A percentile compares a stretch with the other conserved stretches of the same genome.
Conservation (phyloP, 2,113 vertebrate species). For the Rhizomys pruinosus region DNA sequence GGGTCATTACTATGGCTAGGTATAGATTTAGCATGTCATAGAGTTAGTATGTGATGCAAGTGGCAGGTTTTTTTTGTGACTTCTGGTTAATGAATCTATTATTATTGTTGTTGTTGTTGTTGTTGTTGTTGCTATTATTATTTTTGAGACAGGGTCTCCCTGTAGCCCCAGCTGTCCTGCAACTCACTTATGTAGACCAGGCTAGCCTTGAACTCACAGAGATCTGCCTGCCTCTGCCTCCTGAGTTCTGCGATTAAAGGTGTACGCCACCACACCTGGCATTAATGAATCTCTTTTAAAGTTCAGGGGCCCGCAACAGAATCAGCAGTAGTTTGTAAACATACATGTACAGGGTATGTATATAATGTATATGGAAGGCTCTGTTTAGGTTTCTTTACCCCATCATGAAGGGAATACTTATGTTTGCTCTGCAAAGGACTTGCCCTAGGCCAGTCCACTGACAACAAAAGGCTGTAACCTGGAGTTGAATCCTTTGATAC, state of each 20-base stretch:
- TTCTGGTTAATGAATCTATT: not conserved
- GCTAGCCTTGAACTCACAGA: too few species aligned
- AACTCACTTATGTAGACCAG: too few species aligned
- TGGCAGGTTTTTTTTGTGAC: not conserved
- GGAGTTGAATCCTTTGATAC: constrained; percentile 15
- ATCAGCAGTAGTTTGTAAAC: not conserved
- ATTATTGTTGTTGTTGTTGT: too few species aligned
- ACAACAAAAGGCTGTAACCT: not conserved
- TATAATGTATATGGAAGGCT: not conserved
- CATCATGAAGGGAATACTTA: not conserved
- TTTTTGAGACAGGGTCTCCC: too few species aligned
- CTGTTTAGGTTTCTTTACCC: too few species aligned
- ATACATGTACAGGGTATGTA: rapidly evolving
- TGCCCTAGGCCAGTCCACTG: not conserved
- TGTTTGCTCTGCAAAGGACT: not conserved
- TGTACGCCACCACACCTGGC: too few species aligned
- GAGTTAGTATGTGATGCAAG: not conserved
- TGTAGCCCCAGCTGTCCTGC: too few species aligned
- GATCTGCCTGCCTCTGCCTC: too few species aligned
- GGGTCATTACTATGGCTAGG: not conserved
- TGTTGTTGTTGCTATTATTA: too few species aligned
- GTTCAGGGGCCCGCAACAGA: not conserved
- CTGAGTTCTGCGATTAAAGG: too few species aligned
- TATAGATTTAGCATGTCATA: not conserved
- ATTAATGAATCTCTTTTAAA: too few species aligned